Percentiles rank a stretch among this genome's conserved stretches.
Conservation (phyloP, 2,797 vertebrate genomes). For the Valencia hispanica region DNA sequence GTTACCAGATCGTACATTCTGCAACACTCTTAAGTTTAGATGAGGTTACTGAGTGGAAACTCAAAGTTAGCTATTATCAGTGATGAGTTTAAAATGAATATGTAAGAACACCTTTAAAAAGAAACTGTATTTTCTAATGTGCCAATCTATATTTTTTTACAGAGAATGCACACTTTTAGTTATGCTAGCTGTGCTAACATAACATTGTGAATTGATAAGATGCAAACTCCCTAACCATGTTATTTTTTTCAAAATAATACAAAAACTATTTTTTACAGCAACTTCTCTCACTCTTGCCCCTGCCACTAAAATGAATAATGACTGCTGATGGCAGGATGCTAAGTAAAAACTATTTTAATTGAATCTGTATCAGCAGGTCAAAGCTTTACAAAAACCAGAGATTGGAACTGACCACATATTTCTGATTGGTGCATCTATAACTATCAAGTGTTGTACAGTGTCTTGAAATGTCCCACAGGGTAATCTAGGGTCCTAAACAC, state of each 20-base stretch:
- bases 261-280: neutral
- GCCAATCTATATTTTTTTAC: neutral
- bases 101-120: neutral
- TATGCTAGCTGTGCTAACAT: neutral
- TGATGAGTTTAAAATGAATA: neutral
- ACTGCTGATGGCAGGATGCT: neutral
- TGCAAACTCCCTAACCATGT: neutral
- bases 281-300: neutral
- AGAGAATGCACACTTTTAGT: neutral
- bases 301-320: neutral
- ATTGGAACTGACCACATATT: neutral
- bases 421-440: neutral
- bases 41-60: neutral
- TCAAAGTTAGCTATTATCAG: neutral
- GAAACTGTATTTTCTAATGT: neutral
- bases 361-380: neutral
- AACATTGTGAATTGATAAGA: neutral
- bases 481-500: slow-evolving; percentile 54
- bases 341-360: neutral
- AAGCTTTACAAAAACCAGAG: neutral
- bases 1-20: neutral
- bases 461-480: slow-evolving; percentile 52
- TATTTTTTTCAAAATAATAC: neutral
- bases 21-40: neutral
- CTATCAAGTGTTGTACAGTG: slow-evolving; percentile 17